Evolutionary conservation across 2,113 vertebrate genomes (phyloP), one percentile per base, ranked within the genome.

Genomic region (Albula glossodonta): DNA sequence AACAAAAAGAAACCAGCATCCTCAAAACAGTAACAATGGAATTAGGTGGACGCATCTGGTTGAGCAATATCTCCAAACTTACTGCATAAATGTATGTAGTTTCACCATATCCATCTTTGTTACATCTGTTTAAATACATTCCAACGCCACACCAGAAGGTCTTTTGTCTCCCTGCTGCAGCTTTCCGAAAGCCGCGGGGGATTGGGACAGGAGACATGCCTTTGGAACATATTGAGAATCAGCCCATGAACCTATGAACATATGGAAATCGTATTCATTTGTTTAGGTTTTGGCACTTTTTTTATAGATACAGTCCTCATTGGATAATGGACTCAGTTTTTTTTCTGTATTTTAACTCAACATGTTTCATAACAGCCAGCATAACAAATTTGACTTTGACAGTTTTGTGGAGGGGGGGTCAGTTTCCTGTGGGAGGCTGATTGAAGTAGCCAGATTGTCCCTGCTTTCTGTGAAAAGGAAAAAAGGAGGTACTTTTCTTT

Each of bases 211-310:
- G 81, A 87, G 80, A 88, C 74, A 74, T 15, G 19, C 78, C 83
- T 51, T 4, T 78, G 81, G 83, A 89, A 90, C 90, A 87, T 10
- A n/a, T 85, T 84, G 74, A 63, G 83, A 52, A 50, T 52, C 41
- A 86, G 50, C 85, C 82, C 51, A 6, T 87, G 78, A 78, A 88
- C 57, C 53, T 80, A 1, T 48, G 87, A 87, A 84, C 91, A 93
- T 92, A 89, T 92, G 92, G 90, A 82, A 91, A 52, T 81, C 87
- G 91, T 91, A 91, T 87, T 85, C 85, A 57, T 87, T 87, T 82
- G 79, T 49, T 88, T 90, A 83, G 83, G 84, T 80, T 60, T 84
- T 85, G 85, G 83, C 22, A 82, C 50, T 77, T 86, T 57, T 57
- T 84, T 82, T 84, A 84, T 12, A 63, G 80, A 90, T 79, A n/a